Base-by-base conservation (phyloP, 2,888 invertebrate genomes). In the Lysandra bellargus region DNA sequence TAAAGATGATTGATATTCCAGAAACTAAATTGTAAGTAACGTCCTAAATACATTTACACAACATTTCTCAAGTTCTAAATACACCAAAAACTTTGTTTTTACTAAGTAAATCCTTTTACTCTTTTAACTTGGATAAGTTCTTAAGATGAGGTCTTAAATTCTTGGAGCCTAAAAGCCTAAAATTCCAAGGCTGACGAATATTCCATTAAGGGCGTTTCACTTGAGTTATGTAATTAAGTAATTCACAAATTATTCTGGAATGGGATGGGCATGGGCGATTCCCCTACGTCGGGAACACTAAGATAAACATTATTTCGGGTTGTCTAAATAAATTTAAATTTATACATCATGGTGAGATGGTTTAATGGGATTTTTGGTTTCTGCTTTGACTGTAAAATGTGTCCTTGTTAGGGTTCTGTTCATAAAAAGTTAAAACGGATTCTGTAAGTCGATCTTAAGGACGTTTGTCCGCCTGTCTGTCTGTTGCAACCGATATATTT, bases 301-400 rank as follows among this genome's bases (percentile, higher is more conserved):
- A 69, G 69, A 69, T 5, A 69, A 69, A 69, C 69, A 37, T 69
- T 37, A 69, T 69, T 33, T 69, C 69, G 33, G 69, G 69, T 69
- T 69, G 69, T 69, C 69, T 33, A 69, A 69, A 69, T 69, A 69
- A 69, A 69, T 69, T 69, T 17, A 69, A 69, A 69, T 74, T 74
- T 74, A 74, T 44, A 44, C 44, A 74, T 37, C 5, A 37, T 5
- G 33, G 30, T 33, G 33, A 73, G 44, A 40, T 73, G 44, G 17
- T 44, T 74, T 44, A 74, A 74, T 74, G 74, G 44, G 7, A 74
- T 23, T 74, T 74, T 44, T 74, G 74, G 74, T 4, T 12, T 17
- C 74, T 30, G 44, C 44, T 74, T 44, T 44, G 74, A 23, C 74
- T 44, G 5, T 37, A 6, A 40, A 69, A 14, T 69, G 33, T 14